Evolutionary conservation across 2,113 vertebrate species (phyloP), one percentile per base, ranked within the genome.

Genomic region (Taurulus bubalis): DNA sequence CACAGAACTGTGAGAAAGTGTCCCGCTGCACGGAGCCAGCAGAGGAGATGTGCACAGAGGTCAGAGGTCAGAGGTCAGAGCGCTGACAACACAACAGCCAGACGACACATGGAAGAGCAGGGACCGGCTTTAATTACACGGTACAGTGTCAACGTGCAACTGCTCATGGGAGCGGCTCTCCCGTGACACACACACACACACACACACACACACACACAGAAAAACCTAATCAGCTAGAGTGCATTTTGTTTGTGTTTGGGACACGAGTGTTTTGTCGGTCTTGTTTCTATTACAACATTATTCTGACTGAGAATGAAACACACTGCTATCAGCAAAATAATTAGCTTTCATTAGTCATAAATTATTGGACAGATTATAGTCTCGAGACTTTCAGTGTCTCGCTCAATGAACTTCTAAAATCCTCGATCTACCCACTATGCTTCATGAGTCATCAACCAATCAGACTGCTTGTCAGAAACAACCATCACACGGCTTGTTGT

Each of bases 1-100:
- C 65, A 59, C 68, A 86, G 75, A 67, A 20, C 18, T 82, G 82
- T 84, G 72, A 79, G 76, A 89, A 79, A 34, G 59, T 49, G 47
- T 40, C 68, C 49, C 11, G 73, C 63, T 20, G 42, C 56, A 6
- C 3, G n/a, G 63, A 77, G 53, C 26, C 38, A 9, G 47, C 63
- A 18, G 38, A 66, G 51, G 38, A 9, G 53, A 72, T 18, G 45
- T 58, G 78, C 62, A 75, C 56, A 32, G 24, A 45, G 69, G 70
- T 58, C 79, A 82, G 24, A 45, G 69, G 70, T 58, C 79, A 82
- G 8, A 76, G 79, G 85, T 87, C 80, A n/a, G 58, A 56, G 24
- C 7, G 8, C 34, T 45, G 56, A 0, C 45, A 68, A 49, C 38
- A 49, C 32, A 53, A 8, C 60, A 45, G 47, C 45, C 42, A 45